Evolutionary conservation across 2,888 invertebrate genomes (phyloP), one percentile per base, ranked within the genome.

Genomic region (Leucozona laternaria): DNA sequence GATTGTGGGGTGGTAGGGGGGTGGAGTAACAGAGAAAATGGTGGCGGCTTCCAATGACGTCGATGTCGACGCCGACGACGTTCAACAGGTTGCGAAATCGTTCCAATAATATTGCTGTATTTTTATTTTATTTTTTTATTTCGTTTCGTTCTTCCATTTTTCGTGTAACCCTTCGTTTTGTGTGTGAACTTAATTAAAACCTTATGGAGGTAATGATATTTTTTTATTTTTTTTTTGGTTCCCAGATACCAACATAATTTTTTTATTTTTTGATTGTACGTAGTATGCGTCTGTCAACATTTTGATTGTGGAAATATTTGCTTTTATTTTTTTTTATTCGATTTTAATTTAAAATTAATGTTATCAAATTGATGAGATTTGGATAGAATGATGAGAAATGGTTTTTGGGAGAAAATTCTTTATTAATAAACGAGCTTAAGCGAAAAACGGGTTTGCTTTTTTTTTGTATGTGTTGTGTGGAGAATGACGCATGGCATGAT

Each of bases 51-150:
- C 28, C 31, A 66, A 31, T 66, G 66, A 66, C 48, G 66, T 48
- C 66, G 66, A 66, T 34, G 66, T 48, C 66, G 66, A 45, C 64
- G 40, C 10, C 58, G 58, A 58, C 8, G 50, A 75, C 34, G 80
- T 84, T 79, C 84, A 84, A 84, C 84, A 84, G 84, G 84, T 84
- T 84, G 76, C 71, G 50, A 75, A 79, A 77, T 48, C 64, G 66
- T 53, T 71, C 50, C 15, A 53, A 50, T 62, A 45, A 66, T 72
- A 17, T 66, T 50, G 53, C 22, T n/a, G 43, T 34, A 37, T 72
- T n/a, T 43, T 62, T 50, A 40, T 45, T 17, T 57, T 40, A 53
- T 4, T 25, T 62, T 62, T 34, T 37, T 25, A n/a, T 68, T 25
- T 34, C 53, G 7, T 25, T 62, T 28, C 25, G 48, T 48, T 37